These are phyloP conservation scores for Meteorus cinctellus DNA, from an alignment of 2,888 invertebrate species.

Conservation along the genomic window DNA sequence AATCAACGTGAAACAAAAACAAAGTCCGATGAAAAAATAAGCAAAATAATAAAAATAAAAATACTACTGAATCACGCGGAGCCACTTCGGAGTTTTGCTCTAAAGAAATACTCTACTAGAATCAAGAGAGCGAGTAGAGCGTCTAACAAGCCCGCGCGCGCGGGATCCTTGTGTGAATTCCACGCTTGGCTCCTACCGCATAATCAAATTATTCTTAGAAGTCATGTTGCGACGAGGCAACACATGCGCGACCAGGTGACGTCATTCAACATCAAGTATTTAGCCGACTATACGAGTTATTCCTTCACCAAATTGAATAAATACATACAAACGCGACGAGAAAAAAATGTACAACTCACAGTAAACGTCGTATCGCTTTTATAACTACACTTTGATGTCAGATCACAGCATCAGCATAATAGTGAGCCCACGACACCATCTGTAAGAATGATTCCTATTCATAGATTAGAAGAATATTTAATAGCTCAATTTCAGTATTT, in stretches of 20 bases:
- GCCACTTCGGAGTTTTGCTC: constrained; percentile 36
- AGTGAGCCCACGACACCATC: too few species aligned
- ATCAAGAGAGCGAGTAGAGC: constrained; percentile 34
- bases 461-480: too few species aligned
- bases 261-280: constrained; percentile 52
- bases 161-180: constrained; percentile 58
- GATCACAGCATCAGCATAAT: too few species aligned
- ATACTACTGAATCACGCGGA: constrained; percentile 45
- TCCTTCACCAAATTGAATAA: constrained; percentile 9
- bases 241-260: constrained; percentile 60
- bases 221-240: constrained; percentile 53
- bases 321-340: background rate
- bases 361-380: too few species aligned
- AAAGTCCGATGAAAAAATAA: constrained; percentile 17
- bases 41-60: constrained; percentile 36
- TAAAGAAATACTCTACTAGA: constrained; percentile 28
- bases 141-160: constrained; percentile 51
- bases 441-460: too few species aligned
- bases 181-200: constrained; percentile 57
- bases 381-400: too few species aligned
- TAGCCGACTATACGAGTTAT: constrained; percentile 38
- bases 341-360: too few species aligned
- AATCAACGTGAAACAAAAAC: constrained; percentile 38
- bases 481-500: too few species aligned
- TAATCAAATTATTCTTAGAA: constrained; percentile 67